Evolutionary conservation across 2,797 vertebrate genomes (phyloP), one percentile per base, ranked within the genome.

Genomic region (Halcyon leucocephala): DNA sequence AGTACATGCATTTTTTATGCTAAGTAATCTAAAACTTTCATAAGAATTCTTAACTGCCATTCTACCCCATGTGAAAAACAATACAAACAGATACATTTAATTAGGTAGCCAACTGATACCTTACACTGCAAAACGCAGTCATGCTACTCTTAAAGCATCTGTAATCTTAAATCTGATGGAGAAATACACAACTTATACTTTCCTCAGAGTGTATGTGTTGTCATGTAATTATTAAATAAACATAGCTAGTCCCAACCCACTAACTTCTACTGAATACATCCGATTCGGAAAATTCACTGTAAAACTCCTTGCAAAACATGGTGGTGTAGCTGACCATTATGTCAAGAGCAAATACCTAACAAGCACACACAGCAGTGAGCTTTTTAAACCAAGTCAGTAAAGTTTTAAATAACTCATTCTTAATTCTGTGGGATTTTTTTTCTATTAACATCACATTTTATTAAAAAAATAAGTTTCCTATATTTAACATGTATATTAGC

Each of bases 1-100:
- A 84, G 91, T 64, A 48, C 98, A 98, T 98, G 95, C 90, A 98
- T 98, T 97, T 98, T 98, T 98, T 85, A 98, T 98, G 97, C 58
- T 33, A 89, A 90, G 98, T 97, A 98, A 98, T 95, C 95, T 95
- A 98, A 98, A 97, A 98, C 98, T 96, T 97, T 92, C 95, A 79
- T 96, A 97, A 96, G 98, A 97, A 97, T 97, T 97, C 97, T 96
- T 95, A 97, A 95, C 76, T 82, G 98, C 97, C 97, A 98, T 96
- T 98, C 98, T 98, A 98, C 83, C 98, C 81, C 51, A 91, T 6
- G 57, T 96, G 98, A 97, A 98, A 98, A 94, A 91, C 93, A 97
- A 98, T 97, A 97, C 97, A 89, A 48, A 90, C 82, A 97, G 96
- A 95, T 97, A 95, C 95, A 97, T 97, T 97, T 98, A 98, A 98